Evolutionary conservation across 1,140 invertebrate species (phyloP).

Genomic region (Euura saliciscinereae): DNA sequence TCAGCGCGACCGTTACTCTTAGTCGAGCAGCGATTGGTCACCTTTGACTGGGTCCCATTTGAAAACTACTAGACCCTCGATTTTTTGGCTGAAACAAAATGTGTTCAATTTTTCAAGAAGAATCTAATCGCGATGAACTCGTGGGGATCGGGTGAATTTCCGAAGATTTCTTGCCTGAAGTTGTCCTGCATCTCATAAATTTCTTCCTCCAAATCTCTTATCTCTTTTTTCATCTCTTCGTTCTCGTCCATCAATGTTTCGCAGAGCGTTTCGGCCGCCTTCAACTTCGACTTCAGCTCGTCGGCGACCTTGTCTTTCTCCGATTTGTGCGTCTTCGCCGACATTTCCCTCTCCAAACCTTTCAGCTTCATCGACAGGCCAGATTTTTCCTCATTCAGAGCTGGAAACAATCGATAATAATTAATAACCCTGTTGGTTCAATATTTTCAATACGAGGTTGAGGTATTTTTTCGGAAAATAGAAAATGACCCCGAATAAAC

Average conservation of each 20-base stretch:
- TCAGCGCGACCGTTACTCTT: too few species aligned
- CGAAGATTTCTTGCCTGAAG: slow-evolving; percentile 68
- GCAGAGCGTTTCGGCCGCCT: slow-evolving; percentile 85
- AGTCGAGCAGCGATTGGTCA: too few species aligned
- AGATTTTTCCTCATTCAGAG: slow-evolving; percentile 51
- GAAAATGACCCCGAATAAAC: neutral
- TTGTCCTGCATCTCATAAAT: slow-evolving; percentile 98
- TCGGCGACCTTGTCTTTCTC: slow-evolving; percentile 65
- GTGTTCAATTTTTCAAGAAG: slow-evolving; percentile 9
- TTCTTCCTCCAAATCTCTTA: slow-evolving; percentile 91
- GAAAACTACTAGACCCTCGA: too few species aligned
- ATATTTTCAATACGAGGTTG: neutral
- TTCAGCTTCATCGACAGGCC: slow-evolving; percentile 58
- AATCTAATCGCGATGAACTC: slow-evolving; percentile 16
- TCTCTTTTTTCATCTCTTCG: slow-evolving; percentile 92
- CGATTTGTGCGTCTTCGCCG: slow-evolving; percentile 55
- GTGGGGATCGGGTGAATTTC: neutral
- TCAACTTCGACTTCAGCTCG: slow-evolving; percentile 78
- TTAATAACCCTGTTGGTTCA: too few species aligned
- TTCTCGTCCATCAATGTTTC: slow-evolving; percentile 97
- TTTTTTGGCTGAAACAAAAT: neutral
- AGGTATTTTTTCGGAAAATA: slow-evolving; percentile 8
- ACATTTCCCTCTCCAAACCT: slow-evolving; percentile 58
- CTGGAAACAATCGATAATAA: slow-evolving; percentile 25
- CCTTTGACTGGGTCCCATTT: too few species aligned